Conservation (phyloP, 2,888 invertebrate genomes). For the Lasioglossum leucozonium region DNA sequence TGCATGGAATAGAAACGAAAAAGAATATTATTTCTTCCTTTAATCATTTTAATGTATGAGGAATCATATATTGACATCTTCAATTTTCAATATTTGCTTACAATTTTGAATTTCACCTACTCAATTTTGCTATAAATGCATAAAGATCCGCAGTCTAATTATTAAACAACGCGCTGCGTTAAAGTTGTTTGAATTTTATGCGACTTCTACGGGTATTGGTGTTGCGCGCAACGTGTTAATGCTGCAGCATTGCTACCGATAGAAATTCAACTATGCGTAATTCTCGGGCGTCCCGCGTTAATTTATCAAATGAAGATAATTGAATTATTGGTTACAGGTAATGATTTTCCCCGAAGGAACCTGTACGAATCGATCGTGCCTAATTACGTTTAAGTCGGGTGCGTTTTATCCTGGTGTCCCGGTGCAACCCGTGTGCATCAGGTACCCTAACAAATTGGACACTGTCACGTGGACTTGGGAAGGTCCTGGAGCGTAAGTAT, state of each 20-base stretch:
- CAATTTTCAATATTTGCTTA: too few relatives aligned
- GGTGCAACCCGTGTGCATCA: conserved; percentile 96
- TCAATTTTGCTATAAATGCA: too few relatives aligned
- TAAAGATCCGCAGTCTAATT: too few relatives aligned
- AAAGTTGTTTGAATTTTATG: not conserved
- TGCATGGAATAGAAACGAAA: too few relatives aligned
- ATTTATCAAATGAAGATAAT: not conserved
- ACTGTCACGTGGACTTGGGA: conserved; percentile 98
- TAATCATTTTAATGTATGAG: too few relatives aligned
- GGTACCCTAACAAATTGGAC: conserved; percentile 95
- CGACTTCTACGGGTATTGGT: not conserved
- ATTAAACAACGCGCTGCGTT: not conserved
- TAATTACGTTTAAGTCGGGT: conserved; percentile 95
- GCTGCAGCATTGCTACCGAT: not conserved
- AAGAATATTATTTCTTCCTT: too few relatives aligned
- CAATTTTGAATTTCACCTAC: too few relatives aligned
- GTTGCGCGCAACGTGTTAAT: not conserved
- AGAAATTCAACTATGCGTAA: not conserved
- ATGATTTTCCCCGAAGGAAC: conserved; percentile 98
- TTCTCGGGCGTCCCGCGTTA: not conserved
- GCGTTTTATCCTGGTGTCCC: conserved; percentile 98
- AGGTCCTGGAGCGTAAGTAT: conserved; percentile 95
- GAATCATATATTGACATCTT: too few relatives aligned
- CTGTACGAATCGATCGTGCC: conserved; percentile 96
- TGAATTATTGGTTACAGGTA: conserved; percentile 85